Evolutionary conservation across 2,888 invertebrate genomes (phyloP).

Genomic region (Labia minor): DNA sequence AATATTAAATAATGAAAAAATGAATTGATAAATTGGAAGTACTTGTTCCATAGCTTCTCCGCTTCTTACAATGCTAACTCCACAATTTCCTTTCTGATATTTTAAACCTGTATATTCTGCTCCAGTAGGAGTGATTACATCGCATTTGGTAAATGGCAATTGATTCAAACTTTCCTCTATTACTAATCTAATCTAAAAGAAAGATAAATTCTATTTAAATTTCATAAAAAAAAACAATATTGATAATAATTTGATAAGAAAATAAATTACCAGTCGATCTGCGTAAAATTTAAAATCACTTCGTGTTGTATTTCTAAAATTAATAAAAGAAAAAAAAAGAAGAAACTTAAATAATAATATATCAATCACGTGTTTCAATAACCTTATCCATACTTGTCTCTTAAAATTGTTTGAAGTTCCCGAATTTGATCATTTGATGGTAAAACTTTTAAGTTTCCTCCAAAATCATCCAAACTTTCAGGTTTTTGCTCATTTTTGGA

Average conservation of each 20-base stretch:
- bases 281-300: conserved; percentile 99
- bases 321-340: conserved; percentile 27
- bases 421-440: conserved; percentile 68
- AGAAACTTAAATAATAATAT: conserved; percentile 16
- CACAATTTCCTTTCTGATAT: conserved; percentile 96
- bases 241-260: conserved; percentile 2
- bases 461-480: conserved; percentile 44
- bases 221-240: conserved; percentile 5
- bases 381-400: conserved; percentile 59
- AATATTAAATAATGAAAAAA: conserved; percentile 17
- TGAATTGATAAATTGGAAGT: conserved; percentile 19
- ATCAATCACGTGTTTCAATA: conserved; percentile 14
- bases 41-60: conserved; percentile 94
- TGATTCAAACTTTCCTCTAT: conserved; percentile 98
- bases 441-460: conserved; percentile 57
- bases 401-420: conserved; percentile 73
- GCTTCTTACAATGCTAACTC: conserved; percentile 88
- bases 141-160: conserved; percentile 81
- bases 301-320: conserved; percentile 71
- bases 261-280: conserved; percentile 65
- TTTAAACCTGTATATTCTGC: conserved; percentile 83
- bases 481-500: conserved; percentile 19
- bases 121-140: conserved; percentile 87
- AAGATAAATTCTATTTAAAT: conserved; percentile 20
- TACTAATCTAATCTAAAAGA: conserved; percentile 70